Evolutionary conservation across 1,140 invertebrate species (phyloP), one percentile per base, ranked within the genome.

Genomic region (Bombus confusus): DNA sequence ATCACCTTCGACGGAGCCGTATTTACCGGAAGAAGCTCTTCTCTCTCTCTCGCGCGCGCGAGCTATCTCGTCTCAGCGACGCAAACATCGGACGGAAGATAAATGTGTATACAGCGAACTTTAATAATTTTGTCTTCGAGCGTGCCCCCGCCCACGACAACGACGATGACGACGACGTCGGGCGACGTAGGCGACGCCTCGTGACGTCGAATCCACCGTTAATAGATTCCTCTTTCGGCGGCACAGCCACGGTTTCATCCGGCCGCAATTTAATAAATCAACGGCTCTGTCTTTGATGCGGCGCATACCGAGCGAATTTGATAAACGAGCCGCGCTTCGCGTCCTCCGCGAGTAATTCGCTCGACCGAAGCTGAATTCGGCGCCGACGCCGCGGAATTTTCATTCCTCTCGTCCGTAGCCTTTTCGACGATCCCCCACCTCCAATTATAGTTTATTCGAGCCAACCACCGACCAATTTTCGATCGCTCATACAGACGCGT

Each of bases 201-300:
- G 72, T 43, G 57, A 68, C 41, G 64, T 69, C 73, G 66, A 73
- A 72, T 64, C 39, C n/a, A 6, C 77, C 69, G 72, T 87, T 82
- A 82, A 85, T 78, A 79, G 85, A 85, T 87, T 68, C 59, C 47
- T 37, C 75, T 76, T 74, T 59, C 47, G 77, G 39, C 66, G 83
- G 22, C 9, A n/a, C 66, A 39, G 76, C 25, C 43, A 62, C 25
- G 66, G 41, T 76, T 57, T 69, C 64, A 31, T 71, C 84, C 66
- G 10, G 41, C 77, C 68, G 85, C 80, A 88, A 89, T 89, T 89
- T 88, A 89, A 90, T 90, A 90, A 90, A 90, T 90, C 88, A 90
- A 79, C 82, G 79, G 57, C 64, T 39, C 80, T 82, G 85, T 85
- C 88, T 90, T 90, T 88, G 88, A 89, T 85, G 64, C 87, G 37